Conservation (phyloP, 92 coral and sea anemone genomes). For the Bergia sp. region DNA sequence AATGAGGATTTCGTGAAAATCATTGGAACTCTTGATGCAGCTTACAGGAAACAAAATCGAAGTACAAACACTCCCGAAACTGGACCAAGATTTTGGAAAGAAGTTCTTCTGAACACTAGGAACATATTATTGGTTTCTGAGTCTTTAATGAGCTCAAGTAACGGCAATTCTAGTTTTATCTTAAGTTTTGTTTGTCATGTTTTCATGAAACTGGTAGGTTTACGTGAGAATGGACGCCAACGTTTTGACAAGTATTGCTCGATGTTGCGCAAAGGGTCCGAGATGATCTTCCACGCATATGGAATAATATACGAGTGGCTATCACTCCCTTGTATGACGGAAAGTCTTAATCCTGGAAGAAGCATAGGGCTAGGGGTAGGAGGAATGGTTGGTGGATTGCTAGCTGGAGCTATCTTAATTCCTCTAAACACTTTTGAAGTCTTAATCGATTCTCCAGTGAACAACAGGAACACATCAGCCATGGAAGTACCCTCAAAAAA, state of each 20-base stretch:
- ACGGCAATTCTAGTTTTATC: neutral
- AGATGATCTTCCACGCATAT: slow-evolving; percentile 11
- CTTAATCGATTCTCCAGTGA: too few species aligned
- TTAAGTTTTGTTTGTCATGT: neutral
- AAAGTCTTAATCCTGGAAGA: slow-evolving; percentile 3
- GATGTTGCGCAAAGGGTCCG: slow-evolving; percentile 19
- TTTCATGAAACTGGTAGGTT: neutral
- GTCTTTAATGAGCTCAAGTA: neutral
- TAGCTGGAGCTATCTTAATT: neutral
- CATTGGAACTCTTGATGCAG: slow-evolving; percentile 6
- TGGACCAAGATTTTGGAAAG: slow-evolving; percentile 13
- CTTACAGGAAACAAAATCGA: slow-evolving; percentile 17
- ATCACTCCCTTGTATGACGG: neutral
- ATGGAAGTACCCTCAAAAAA: neutral
- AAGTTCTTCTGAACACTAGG: slow-evolving; percentile 27
- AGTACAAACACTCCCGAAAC: neutral
- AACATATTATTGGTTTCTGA: neutral
- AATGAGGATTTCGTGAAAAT: neutral
- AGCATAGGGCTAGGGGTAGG: slow-evolving; percentile 17
- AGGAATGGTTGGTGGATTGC: slow-evolving; percentile 16
- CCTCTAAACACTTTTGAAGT: neutral
- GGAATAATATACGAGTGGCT: slow-evolving; percentile 23
- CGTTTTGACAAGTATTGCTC: neutral
- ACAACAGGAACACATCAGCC: neutral
- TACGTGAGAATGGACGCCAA: neutral